phyloP scores from a whole-genome alignment of 30 jellyfish, hydroid and myxozoan species.

The Clytia hemisphaerica region DNA sequence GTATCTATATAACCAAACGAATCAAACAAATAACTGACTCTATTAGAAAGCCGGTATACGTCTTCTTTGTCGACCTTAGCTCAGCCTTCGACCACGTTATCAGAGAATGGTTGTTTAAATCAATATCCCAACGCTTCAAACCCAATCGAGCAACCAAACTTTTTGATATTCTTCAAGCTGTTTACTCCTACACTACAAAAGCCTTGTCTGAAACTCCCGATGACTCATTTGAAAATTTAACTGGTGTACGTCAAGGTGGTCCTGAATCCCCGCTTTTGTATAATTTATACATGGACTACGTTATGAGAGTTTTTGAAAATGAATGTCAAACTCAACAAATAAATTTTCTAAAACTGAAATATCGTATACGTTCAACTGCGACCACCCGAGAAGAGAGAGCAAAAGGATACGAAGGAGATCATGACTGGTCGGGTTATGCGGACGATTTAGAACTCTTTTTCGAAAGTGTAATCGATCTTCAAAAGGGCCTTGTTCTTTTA shows the following conservation, averaged over 20 bases:
- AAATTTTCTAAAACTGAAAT: not conserved
- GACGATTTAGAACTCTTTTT: not conserved
- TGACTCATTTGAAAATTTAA: not conserved
- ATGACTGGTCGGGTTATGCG: not conserved
- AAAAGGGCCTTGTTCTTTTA: not conserved
- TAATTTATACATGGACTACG: not conserved
- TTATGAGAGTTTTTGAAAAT: not conserved
- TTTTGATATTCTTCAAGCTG: too few relatives aligned
- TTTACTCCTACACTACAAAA: not conserved
- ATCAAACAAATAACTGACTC: too few relatives aligned
- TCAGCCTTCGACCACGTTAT: too few relatives aligned
- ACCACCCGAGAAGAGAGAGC: not conserved
- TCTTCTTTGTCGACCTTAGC: too few relatives aligned
- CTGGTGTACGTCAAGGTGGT: slow-evolving; percentile 3
- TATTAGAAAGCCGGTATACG: too few relatives aligned
- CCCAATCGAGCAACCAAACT: too few relatives aligned
- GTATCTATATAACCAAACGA: too few relatives aligned
- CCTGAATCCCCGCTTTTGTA: not conserved
- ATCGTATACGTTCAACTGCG: not conserved
- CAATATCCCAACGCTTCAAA: too few relatives aligned
- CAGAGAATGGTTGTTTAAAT: too few relatives aligned
- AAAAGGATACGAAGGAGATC: not conserved
- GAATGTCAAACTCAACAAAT: not conserved
- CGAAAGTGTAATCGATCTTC: not conserved
- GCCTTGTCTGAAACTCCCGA: not conserved